Evolutionary conservation across 2,113 vertebrate species (phyloP).

Genomic region (Sinocyclocheilus grahami): DNA sequence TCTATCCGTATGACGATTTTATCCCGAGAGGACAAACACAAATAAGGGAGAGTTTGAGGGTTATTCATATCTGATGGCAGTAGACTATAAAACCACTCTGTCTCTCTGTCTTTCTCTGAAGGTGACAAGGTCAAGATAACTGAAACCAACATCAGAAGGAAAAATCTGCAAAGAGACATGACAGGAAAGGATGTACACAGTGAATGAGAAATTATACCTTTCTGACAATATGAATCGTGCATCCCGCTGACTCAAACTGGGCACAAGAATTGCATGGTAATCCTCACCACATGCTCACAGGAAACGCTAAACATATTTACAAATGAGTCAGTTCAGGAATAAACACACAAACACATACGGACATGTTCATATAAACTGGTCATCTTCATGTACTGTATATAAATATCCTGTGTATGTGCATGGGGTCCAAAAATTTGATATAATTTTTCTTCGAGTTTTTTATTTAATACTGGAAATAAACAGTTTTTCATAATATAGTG

Average conservation of each 20-base stretch:
- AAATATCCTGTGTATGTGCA: no score
- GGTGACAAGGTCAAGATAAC: slow-evolving; percentile 43
- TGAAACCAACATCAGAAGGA: neutral
- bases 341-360: slow-evolving; percentile 8
- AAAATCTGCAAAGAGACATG: neutral
- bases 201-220: neutral
- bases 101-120: slow-evolving; percentile 43
- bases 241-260: slow-evolving; percentile 42
- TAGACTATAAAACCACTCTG: slow-evolving; percentile 34
- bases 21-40: neutral
- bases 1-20: neutral
- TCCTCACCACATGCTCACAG: slow-evolving; percentile 49
- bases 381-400: neutral
- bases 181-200: neutral
- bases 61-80: slow-evolving; percentile 30
- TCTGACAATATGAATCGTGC: slow-evolving; percentile 44
- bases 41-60: neutral
- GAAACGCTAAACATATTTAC: slow-evolving; percentile 37
- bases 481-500: neutral
- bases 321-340: slow-evolving; percentile 25
- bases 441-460: no score
- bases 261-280: slow-evolving; percentile 38
- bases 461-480: neutral
- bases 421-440: no score
- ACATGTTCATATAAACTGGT: neutral